Evolutionary conservation across 2,888 invertebrate species (phyloP).

Genomic region (Netelia fuscicornis): DNA sequence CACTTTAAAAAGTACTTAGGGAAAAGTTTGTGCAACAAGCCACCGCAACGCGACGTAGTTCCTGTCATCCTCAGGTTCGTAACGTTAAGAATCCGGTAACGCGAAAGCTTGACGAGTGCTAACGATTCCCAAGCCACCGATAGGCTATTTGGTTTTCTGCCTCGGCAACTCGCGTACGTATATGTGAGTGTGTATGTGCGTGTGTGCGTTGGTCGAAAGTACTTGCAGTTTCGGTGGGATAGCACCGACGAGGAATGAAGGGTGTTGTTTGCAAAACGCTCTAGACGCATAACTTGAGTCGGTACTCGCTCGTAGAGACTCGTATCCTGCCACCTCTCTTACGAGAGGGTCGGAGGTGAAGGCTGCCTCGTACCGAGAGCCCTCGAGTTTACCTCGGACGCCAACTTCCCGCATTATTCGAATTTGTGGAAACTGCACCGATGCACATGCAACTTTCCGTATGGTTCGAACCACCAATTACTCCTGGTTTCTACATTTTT

Average conservation of each 20-base stretch:
- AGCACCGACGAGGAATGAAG: background rate
- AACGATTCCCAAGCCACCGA: conserved; percentile 62
- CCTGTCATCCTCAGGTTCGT: background rate
- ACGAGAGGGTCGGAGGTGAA: conserved; percentile 72
- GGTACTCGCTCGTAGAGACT: conserved; percentile 63
- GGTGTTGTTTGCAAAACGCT: conserved; percentile 74
- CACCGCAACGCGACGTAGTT: background rate
- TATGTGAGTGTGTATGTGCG: background rate
- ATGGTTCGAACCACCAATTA: background rate
- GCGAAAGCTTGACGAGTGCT: conserved; percentile 22
- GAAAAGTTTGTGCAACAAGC: background rate
- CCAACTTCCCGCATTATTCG: conserved; percentile 78
- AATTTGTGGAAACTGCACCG: conserved; percentile 56
- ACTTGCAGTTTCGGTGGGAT: conserved; percentile 1
- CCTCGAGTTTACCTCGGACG: conserved; percentile 63
- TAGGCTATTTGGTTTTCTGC: conserved; percentile 54
- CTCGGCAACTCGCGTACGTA: background rate
- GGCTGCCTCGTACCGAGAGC: conserved; percentile 66
- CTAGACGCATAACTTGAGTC: conserved; percentile 78
- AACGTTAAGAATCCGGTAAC: background rate
- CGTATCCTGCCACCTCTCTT: conserved; percentile 17
- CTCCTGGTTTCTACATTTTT: background rate
- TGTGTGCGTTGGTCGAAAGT: conserved; percentile 6
- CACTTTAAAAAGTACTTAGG: no score
- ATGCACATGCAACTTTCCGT: background rate